Conservation (phyloP, 2,888 invertebrate genomes). For the Dasypogon diadema region DNA sequence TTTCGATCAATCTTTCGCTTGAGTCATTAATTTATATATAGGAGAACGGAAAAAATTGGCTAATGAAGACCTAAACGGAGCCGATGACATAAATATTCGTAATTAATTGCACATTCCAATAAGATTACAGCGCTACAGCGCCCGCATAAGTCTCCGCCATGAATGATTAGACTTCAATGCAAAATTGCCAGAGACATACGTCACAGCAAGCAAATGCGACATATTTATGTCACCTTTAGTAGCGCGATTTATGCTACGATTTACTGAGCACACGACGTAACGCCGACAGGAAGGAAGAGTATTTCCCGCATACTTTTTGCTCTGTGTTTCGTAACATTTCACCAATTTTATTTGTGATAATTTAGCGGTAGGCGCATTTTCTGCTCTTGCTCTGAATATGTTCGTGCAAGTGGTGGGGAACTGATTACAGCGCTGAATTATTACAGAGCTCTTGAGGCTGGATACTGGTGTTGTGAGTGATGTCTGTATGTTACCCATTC, state of each 20-base stretch:
- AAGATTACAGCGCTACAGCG: slow-evolving; percentile 7
- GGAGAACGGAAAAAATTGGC: slow-evolving; percentile 15
- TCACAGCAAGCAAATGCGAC: slow-evolving; percentile 17
- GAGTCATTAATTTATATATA: slow-evolving; percentile 45
- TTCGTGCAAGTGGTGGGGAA: too few species aligned
- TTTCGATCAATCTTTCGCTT: slow-evolving; percentile 35
- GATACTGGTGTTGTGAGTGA: too few species aligned
- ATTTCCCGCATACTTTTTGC: too few species aligned
- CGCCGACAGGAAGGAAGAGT: too few species aligned
- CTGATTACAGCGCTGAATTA: too few species aligned
- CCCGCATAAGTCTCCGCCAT: slow-evolving; percentile 14
- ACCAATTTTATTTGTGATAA: too few species aligned
- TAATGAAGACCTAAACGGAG: slow-evolving; percentile 31
- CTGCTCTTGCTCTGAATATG: too few species aligned
- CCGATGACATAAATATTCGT: slow-evolving; percentile 23
- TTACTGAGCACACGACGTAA: slow-evolving; percentile 7
- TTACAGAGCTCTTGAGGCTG: too few species aligned
- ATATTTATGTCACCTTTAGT: neutral
- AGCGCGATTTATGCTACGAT: neutral
- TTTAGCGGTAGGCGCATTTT: too few species aligned
- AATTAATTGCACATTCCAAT: slow-evolving; percentile 36
- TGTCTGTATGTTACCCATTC: too few species aligned
- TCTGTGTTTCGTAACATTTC: too few species aligned
- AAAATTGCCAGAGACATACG: slow-evolving; percentile 5
- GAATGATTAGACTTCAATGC: slow-evolving; percentile 25